Evolutionary conservation across 2,888 invertebrate species (phyloP), one percentile per base, ranked within the genome.

Genomic region (Caenorhabditis macrosperma): DNA sequence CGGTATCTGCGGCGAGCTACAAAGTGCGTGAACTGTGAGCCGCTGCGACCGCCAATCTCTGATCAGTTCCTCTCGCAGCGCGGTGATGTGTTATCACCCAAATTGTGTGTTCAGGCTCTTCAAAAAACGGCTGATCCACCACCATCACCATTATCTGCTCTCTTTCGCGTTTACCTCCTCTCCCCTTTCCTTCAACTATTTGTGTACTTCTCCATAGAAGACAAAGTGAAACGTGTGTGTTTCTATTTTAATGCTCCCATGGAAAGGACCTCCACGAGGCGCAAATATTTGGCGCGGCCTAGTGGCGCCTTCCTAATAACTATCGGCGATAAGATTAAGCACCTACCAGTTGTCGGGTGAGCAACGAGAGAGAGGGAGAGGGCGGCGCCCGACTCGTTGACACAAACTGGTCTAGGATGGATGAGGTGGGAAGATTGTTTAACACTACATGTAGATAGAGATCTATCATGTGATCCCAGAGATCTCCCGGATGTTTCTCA

Each of bases 281-380:
- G 72, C 72, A 72, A 72, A 72, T 72, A 72, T 72, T 72, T 72
- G 72, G 64, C 46, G 63, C 64, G 50, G 72, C 72, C 48, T 50
- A 41, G 46, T 64, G 72, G 72, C 72, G 72, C 72, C 72, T 72
- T 26, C 48, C 72, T 64, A 72, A 64, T 72, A 64, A 72, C 64
- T 55, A 41, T 24, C 61, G 44, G 46, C 55, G 71, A 71, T 71
- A 55, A 71, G 61, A 71, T 72, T 64, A 57, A 64, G 63, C 54
- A 57, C 63, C 55, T 72, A 72, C 72, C 57, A 57, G 72, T 72
- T 72, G 71, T 24, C 28, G 33, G 50, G 66, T 48, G 59, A 68
- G 68, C 59, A 68, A 26, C 59, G 59, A 67, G 38, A 66, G n/a
- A n/a, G n/a, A 52, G 24, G 5, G 30, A 30, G 46, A 17, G 44